These are phyloP conservation scores for Cotesia typhae DNA, from an alignment of 1,140 invertebrate species.

Conservation along the genomic window DNA sequence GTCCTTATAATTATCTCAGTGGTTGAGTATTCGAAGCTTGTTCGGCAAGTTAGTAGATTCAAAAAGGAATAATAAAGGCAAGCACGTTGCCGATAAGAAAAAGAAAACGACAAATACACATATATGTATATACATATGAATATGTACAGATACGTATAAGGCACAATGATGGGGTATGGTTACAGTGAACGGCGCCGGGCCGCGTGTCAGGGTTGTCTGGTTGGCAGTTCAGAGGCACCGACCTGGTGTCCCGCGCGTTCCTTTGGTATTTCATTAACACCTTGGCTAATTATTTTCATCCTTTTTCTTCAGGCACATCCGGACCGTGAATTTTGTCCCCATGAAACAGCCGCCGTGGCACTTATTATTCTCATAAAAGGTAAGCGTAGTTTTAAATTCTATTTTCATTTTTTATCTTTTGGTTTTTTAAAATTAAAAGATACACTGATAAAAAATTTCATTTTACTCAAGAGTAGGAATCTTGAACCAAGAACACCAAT, in stretches of 20 bases:
- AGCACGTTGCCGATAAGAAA: conserved; percentile 16
- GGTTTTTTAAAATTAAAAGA: no score
- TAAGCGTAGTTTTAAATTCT: background rate
- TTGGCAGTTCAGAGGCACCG: conserved; percentile 66
- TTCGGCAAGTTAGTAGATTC: no score
- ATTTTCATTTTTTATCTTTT: no score
- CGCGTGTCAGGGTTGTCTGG: conserved; percentile 64
- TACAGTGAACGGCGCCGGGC: conserved; percentile 62
- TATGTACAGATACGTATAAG: conserved; percentile 3
- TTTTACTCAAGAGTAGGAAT: no score
- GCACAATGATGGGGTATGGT: conserved; percentile 35
- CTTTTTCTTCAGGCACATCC: conserved; percentile 24
- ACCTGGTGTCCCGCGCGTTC: conserved; percentile 63
- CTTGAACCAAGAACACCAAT: no score
- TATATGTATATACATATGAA: background rate
- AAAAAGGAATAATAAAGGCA: conserved; percentile 18
- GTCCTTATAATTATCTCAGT: no score
- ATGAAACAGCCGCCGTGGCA: no score
- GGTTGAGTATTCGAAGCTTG: no score
- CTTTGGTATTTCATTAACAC: conserved; percentile 68
- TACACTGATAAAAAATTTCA: no score
- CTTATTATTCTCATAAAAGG: background rate
- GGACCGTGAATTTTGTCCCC: conserved; percentile 19
- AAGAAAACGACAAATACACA: conserved; percentile 27
- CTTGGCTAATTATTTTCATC: conserved; percentile 65